Evolutionary conservation across 1,140 invertebrate species (phyloP).

Genomic region (Scaptomyza pallida): DNA sequence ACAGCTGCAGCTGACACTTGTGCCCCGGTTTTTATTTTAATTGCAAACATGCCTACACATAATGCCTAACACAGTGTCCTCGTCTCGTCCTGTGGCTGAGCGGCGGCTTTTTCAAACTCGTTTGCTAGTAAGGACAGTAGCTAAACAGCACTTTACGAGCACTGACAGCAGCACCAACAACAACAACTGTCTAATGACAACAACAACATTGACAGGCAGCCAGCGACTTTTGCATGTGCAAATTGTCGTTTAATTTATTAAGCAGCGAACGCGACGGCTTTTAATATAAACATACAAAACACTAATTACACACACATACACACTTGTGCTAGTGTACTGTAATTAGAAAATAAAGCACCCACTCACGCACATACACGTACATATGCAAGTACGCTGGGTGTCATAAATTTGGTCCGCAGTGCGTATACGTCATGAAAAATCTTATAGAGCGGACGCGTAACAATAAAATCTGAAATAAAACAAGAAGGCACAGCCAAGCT

Average conservation of each 20-base stretch:
- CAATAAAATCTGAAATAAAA: slow-evolving; percentile 35
- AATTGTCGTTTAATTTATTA: slow-evolving; percentile 83
- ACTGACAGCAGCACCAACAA: slow-evolving; percentile 19
- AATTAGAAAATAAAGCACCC: slow-evolving; percentile 74
- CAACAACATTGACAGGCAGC: slow-evolving; percentile 42
- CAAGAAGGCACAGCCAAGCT: slow-evolving; percentile 30
- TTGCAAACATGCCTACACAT: slow-evolving; percentile 64
- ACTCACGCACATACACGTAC: slow-evolving; percentile 13
- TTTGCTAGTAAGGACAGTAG: slow-evolving; percentile 39
- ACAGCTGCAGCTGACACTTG: slow-evolving; percentile 41
- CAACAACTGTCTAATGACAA: slow-evolving; percentile 41
- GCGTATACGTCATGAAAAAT: slow-evolving; percentile 66
- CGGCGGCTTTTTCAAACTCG: slow-evolving; percentile 37
- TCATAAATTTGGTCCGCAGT: slow-evolving; percentile 62
- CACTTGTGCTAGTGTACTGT: slow-evolving; percentile 30
- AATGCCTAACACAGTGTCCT: slow-evolving; percentile 66
- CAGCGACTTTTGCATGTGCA: slow-evolving; percentile 62
- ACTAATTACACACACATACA: slow-evolving; percentile 65
- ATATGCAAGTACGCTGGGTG: slow-evolving; percentile 30
- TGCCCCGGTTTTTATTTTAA: slow-evolving; percentile 73
- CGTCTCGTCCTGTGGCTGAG: slow-evolving; percentile 9
- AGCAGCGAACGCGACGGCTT: slow-evolving; percentile 61
- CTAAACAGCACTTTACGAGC: slow-evolving; percentile 56
- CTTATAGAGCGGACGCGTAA: slow-evolving; percentile 17
- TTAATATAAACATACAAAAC: slow-evolving; percentile 76